phyloP scores from a whole-genome alignment of 2,113 vertebrate species.

The Synchiropus splendidus region DNA sequence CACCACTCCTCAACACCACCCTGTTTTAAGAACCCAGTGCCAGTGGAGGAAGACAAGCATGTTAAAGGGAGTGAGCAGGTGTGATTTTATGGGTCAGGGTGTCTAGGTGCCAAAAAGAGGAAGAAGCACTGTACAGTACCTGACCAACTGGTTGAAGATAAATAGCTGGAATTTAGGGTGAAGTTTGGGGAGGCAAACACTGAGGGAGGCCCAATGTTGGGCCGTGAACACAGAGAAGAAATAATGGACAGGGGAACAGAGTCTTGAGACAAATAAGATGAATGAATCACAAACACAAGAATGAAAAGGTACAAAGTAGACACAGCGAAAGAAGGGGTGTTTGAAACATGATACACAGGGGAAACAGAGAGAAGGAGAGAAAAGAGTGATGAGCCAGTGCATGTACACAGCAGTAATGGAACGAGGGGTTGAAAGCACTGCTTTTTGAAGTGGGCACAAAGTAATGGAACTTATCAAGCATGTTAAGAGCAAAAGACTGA shows the following conservation, averaged over 20 bases:
- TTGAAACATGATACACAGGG: constrained; percentile 65
- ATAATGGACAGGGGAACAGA: constrained; percentile 97
- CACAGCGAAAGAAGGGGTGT: constrained; percentile 45
- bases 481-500: no score
- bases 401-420: constrained; percentile 10
- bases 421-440: neutral
- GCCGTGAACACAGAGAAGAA: constrained; percentile 99
- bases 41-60: constrained; percentile 80
- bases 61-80: constrained; percentile 68
- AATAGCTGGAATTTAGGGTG: constrained; percentile 99
- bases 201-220: constrained; percentile 97
- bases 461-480: no score
- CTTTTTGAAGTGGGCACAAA: no score
- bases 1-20: constrained; percentile 24
- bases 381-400: constrained; percentile 56
- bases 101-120: constrained; percentile 16
- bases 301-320: constrained; percentile 33
- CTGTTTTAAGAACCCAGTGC: constrained; percentile 36
- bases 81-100: constrained; percentile 45
- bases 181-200: constrained; percentile 98
- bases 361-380: constrained; percentile 69
- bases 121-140: constrained; percentile 81
- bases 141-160: constrained; percentile 99
- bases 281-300: constrained; percentile 1
- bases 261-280: constrained; percentile 68